Evolutionary conservation across 1,140 invertebrate genomes (phyloP).

Genomic region (Whitmania pigra): DNA sequence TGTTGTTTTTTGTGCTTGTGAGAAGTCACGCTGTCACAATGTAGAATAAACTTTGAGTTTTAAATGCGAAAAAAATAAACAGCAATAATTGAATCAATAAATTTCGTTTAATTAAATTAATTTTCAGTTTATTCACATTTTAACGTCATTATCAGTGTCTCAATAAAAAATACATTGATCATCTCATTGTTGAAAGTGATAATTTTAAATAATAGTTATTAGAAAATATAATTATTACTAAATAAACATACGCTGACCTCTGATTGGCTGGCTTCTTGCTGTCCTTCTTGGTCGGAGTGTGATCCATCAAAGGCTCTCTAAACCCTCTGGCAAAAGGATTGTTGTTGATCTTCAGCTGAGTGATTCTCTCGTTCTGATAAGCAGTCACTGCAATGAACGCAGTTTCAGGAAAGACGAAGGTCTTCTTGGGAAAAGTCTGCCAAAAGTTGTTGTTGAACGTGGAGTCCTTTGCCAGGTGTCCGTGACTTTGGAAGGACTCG

Average conservation of each 20-base stretch:
- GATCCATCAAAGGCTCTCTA: constrained; percentile 47
- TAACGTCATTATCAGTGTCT: too few species aligned
- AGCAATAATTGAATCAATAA: too few species aligned
- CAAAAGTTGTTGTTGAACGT: not conserved
- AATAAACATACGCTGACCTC: not conserved
- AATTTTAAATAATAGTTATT: not conserved
- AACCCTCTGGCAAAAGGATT: constrained; percentile 93
- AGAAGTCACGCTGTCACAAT: too few species aligned
- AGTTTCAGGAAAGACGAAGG: constrained; percentile 45
- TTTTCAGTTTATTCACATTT: too few species aligned
- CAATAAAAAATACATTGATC: too few species aligned
- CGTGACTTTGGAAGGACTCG: not conserved
- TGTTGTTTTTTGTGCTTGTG: too few species aligned
- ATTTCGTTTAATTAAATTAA: too few species aligned
- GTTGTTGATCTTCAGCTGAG: constrained; percentile 79
- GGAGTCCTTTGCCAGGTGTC: not conserved
- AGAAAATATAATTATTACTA: constrained; percentile 1
- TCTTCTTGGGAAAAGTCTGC: not conserved
- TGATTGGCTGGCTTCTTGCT: not conserved
- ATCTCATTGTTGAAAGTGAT: too few species aligned
- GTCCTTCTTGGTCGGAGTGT: not conserved
- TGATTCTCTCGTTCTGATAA: constrained; percentile 48
- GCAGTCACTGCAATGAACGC: constrained; percentile 74
- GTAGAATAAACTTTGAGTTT: too few species aligned
- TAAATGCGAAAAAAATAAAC: too few species aligned